These are phyloP conservation scores for Kryptopterus vitreolus DNA, from an alignment of 2,797 vertebrate genomes.

Conservation along the genomic window DNA sequence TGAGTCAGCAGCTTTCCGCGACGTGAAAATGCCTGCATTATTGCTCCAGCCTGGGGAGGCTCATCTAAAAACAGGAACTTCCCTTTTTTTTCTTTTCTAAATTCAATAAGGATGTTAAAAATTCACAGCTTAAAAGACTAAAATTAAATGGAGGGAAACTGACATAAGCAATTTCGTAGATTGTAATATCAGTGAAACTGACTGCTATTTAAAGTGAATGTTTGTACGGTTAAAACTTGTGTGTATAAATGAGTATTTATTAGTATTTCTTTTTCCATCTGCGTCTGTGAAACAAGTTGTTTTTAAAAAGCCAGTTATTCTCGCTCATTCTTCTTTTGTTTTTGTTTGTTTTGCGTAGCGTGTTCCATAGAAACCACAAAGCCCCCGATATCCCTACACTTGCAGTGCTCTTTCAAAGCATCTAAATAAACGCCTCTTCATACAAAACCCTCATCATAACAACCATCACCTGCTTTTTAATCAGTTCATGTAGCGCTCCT, in stretches of 20 bases:
- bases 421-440: background rate
- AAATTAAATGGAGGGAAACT: background rate
- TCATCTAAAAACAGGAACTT: constrained; percentile 33
- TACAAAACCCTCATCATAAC: background rate
- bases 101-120: constrained; percentile 23
- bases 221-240: background rate
- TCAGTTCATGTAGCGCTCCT: background rate
- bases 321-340: background rate
- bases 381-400: background rate
- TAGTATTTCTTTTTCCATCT: background rate
- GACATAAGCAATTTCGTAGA: background rate
- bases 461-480: background rate
- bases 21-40: constrained; percentile 30
- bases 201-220: background rate
- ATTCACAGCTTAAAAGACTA: constrained; percentile 15
- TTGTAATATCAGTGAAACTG: background rate
- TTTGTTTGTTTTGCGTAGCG: background rate
- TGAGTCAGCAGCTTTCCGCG: constrained; percentile 39
- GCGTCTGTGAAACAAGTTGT: background rate
- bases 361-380: background rate
- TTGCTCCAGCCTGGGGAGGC: constrained; percentile 31
- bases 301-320: no score
- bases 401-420: background rate
- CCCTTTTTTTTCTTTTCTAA: background rate
- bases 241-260: background rate